A percentile compares a stretch with the other conserved stretches of the same genome.
Evolutionary conservation across 2,113 vertebrate species (phyloP).

Genomic region (Phylloscopus whistleri): DNA sequence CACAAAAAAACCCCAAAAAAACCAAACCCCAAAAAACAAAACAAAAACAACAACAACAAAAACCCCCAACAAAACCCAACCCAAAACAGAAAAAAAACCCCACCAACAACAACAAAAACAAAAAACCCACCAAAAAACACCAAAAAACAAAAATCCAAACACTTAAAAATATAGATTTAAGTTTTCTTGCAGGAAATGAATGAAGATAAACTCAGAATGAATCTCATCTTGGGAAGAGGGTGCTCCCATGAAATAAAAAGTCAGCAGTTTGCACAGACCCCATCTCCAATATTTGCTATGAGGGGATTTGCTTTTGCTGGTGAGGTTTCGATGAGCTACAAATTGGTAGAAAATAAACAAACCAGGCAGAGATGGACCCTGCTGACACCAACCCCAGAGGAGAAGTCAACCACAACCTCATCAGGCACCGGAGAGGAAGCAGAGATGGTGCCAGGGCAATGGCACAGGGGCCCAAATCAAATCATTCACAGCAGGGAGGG

Average conservation of each 20-base stretch:
- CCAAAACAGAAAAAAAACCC: no score
- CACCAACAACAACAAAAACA: no score
- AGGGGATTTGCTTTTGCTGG: neutral
- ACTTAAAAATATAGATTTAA: neutral
- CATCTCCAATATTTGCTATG: fast-evolving
- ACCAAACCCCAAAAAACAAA: no score
- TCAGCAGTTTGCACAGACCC: neutral
- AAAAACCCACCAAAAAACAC: neutral
- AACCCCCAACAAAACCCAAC: no score
- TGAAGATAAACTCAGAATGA: neutral
- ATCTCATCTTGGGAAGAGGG: neutral
- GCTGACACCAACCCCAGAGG: neutral
- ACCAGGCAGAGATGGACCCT: neutral
- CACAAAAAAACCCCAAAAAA: no score
- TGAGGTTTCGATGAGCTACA: neutral
- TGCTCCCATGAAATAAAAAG: neutral
- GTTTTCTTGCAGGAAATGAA: neutral
- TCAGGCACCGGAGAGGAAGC: neutral
- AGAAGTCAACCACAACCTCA: neutral
- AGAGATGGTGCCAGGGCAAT: fast-evolving
- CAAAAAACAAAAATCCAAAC: neutral
- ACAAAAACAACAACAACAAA: no score
- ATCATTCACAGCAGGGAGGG: neutral
- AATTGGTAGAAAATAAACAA: neutral
- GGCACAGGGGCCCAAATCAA: neutral